Percentiles rank a stretch among this genome's conserved stretches.
phyloP scores from a whole-genome alignment of 2,113 vertebrate species.

The Siphamia tubifer region DNA sequence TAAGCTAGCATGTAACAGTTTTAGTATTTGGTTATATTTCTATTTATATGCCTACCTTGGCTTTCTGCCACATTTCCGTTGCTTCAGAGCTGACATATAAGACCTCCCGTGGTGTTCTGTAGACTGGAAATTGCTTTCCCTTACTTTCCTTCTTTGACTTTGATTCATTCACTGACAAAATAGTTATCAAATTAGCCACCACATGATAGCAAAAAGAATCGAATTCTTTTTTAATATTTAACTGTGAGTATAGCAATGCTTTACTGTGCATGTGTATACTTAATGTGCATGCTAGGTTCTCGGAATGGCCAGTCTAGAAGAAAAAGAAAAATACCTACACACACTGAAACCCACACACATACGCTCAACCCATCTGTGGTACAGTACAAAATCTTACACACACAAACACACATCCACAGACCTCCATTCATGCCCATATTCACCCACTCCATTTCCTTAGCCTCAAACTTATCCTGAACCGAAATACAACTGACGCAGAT shows the following conservation, averaged over 20 bases:
- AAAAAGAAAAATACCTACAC: slow-evolving; percentile 25
- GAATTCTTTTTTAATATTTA: background rate
- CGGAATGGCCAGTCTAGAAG: slow-evolving; percentile 3
- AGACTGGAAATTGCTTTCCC: slow-evolving; percentile 51
- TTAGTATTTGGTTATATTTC: background rate
- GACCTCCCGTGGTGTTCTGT: slow-evolving; percentile 14
- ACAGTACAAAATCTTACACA: slow-evolving; percentile 43
- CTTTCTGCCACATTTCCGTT: slow-evolving; percentile 20
- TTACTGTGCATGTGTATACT: background rate
- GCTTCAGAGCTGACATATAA: slow-evolving; percentile 35
- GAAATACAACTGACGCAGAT: slow-evolving; percentile 46
- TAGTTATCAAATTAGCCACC: background rate
- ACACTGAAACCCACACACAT: slow-evolving; percentile 42
- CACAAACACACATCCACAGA: slow-evolving; percentile 48
- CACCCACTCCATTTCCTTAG: slow-evolving; percentile 32
- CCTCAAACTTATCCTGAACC: background rate
- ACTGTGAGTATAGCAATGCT: background rate
- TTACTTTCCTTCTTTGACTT: slow-evolving; percentile 2
- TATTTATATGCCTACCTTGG: background rate
- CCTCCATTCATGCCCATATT: slow-evolving; percentile 54
- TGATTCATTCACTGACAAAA: slow-evolving; percentile 27
- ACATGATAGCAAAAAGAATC: background rate
- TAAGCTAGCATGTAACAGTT: no score
- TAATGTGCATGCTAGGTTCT: slow-evolving; percentile 3
- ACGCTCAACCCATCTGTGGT: slow-evolving; percentile 61